A percentile compares a stretch with the other conserved stretches of the same genome.
Conservation (phyloP, 2,113 vertebrate species). For the Empidonax traillii region DNA sequence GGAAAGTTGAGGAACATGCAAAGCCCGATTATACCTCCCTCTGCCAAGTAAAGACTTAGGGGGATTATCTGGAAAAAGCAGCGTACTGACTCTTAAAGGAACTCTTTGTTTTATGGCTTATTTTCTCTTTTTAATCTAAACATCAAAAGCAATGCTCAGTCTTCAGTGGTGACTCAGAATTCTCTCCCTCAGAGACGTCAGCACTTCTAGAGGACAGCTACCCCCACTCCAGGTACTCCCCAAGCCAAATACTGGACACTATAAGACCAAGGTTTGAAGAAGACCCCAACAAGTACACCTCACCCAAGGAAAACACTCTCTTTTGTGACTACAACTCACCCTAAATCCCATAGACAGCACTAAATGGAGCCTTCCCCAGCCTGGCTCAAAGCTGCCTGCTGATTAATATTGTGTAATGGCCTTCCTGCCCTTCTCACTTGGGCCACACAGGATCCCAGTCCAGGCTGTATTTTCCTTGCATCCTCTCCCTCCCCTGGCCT, state of each 20-base stretch:
- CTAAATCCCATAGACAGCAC: not conserved
- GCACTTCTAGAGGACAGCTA: not conserved
- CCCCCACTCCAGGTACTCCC: too few relatives aligned
- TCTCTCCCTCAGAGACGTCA: not conserved
- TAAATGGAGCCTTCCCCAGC: rapidly evolving
- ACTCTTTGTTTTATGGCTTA: not conserved
- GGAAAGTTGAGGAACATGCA: not conserved
- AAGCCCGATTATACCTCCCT: not conserved
- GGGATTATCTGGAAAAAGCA: not conserved
- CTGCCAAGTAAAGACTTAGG: not conserved
- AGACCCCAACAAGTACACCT: not conserved
- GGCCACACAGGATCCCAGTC: too few relatives aligned
- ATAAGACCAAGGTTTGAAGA: not conserved
- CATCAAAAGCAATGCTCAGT: not conserved
- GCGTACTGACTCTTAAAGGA: not conserved
- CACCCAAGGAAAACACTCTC: not conserved
- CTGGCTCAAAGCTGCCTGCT: not conserved
- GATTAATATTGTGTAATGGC: rapidly evolving
- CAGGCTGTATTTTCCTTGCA: not conserved
- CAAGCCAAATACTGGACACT: not conserved
- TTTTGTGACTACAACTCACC: not conserved
- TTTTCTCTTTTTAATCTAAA: not conserved
- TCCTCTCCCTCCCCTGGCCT: not conserved
- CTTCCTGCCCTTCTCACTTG: not conserved
- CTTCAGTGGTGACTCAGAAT: not conserved